Conservation (phyloP, 2,113 vertebrate species). For the Camelus bactrianus region DNA sequence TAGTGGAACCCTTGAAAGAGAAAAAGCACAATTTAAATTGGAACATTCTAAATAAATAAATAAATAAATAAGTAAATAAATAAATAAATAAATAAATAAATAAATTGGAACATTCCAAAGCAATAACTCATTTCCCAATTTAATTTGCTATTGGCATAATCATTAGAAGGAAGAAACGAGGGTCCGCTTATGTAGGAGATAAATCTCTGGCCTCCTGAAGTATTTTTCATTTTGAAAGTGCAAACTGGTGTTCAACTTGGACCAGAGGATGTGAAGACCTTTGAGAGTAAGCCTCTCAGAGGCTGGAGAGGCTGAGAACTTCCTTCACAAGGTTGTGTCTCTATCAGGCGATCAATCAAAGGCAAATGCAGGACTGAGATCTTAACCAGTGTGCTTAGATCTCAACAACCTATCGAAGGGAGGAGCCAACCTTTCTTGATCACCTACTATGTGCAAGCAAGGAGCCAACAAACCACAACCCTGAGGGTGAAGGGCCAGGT, state of each 20-base stretch:
- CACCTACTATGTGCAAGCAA: neutral
- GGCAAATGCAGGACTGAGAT: neutral
- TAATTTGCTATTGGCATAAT: constrained; percentile 40
- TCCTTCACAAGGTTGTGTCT: neutral
- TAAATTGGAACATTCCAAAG: constrained; percentile 42
- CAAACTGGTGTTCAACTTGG: neutral
- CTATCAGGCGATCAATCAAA: neutral
- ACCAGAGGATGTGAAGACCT: neutral
- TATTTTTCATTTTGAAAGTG: constrained; percentile 46
- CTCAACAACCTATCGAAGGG: neutral
- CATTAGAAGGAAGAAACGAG: constrained; percentile 33
- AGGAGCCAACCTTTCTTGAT: no score
- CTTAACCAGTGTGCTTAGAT: neutral
- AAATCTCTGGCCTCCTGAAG: neutral
- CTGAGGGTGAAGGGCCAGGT: neutral
- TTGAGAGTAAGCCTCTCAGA: neutral
- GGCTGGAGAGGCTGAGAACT: neutral
- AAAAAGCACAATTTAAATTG: constrained; percentile 39
- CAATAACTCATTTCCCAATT: constrained; percentile 21
- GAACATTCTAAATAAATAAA: neutral
- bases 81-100: no score
- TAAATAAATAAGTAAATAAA: no score
- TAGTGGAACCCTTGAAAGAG: constrained; percentile 24
- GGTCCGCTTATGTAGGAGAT: neutral
- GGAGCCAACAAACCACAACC: no score